Percentiles rank a stretch among this genome's conserved stretches.
Evolutionary conservation across 2,113 vertebrate species (phyloP).

Genomic region (Pygoscelis antarcticus): DNA sequence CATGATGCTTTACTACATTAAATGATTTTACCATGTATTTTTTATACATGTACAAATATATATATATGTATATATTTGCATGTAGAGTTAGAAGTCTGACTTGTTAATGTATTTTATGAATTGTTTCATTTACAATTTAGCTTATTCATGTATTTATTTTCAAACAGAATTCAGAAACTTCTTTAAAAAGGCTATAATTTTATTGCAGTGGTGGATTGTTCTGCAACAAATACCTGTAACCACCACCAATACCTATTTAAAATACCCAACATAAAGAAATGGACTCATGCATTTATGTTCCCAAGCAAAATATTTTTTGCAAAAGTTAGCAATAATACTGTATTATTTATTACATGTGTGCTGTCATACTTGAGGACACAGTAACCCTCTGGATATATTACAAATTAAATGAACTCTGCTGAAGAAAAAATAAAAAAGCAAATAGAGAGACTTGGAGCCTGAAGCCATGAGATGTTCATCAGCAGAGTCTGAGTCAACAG

Average conservation of each 20-base stretch:
- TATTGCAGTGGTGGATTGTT: not conserved
- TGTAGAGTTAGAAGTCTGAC: not conserved
- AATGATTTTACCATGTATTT: not conserved
- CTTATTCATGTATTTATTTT: not conserved
- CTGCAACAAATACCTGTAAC: not conserved
- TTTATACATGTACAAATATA: not conserved
- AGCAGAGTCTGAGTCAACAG: constrained; percentile 25
- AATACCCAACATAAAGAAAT: not conserved
- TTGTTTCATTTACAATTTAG: not conserved
- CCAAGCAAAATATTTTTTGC: not conserved
- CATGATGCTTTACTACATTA: not conserved
- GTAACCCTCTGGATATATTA: constrained; percentile 73
- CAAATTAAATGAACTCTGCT: constrained; percentile 76
- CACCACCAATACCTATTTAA: not conserved
- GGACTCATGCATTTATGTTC: not conserved
- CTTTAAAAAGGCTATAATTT: not conserved
- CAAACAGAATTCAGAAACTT: not conserved
- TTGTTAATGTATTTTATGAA: not conserved
- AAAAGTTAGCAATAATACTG: not conserved
- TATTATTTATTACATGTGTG: constrained; percentile 19
- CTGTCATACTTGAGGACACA: constrained; percentile 32
- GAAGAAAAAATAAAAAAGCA: constrained; percentile 43
- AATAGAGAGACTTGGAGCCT: constrained; percentile 23
- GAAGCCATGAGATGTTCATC: constrained; percentile 27
- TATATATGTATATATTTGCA: not conserved